These are phyloP conservation scores for Lepus americanus DNA, from an alignment of 2,113 vertebrate species.

Conservation along the genomic window DNA sequence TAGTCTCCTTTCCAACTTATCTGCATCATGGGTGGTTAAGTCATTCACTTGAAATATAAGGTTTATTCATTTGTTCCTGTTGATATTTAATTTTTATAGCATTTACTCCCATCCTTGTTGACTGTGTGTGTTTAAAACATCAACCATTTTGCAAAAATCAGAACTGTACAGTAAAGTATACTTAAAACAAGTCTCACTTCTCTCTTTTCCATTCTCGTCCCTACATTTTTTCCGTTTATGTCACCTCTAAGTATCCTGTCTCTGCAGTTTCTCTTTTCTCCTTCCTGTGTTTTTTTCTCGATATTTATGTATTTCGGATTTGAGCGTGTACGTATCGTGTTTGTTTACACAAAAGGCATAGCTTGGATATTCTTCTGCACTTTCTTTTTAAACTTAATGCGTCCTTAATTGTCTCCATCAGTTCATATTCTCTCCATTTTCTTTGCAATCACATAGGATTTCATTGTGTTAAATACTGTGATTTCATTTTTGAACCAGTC, in stretches of 20 bases:
- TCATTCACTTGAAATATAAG: constrained; percentile 33
- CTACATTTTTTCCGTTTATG: neutral
- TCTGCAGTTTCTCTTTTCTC: neutral
- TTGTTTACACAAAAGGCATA: neutral
- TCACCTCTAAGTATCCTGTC: neutral
- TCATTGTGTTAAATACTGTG: neutral
- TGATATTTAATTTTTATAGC: constrained; percentile 13
- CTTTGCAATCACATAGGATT: neutral
- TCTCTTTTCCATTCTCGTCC: neutral
- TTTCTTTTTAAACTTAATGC: neutral
- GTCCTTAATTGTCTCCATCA: neutral
- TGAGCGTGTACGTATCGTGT: neutral
- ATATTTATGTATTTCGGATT: neutral
- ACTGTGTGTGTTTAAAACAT: neutral
- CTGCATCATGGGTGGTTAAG: neutral
- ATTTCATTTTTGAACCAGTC: neutral
- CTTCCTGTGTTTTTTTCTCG: neutral
- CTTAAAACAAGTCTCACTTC: neutral
- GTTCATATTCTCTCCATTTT: neutral
- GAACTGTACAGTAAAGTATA: neutral
- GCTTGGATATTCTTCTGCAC: neutral
- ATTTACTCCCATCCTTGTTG: neutral
- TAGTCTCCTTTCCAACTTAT: neutral
- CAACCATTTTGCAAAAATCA: neutral
- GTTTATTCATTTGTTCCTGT: constrained; percentile 1